Percentiles rank a stretch among this genome's conserved stretches.
Conservation (phyloP, 1,140 invertebrate genomes). For the Laupala kohalensis region DNA sequence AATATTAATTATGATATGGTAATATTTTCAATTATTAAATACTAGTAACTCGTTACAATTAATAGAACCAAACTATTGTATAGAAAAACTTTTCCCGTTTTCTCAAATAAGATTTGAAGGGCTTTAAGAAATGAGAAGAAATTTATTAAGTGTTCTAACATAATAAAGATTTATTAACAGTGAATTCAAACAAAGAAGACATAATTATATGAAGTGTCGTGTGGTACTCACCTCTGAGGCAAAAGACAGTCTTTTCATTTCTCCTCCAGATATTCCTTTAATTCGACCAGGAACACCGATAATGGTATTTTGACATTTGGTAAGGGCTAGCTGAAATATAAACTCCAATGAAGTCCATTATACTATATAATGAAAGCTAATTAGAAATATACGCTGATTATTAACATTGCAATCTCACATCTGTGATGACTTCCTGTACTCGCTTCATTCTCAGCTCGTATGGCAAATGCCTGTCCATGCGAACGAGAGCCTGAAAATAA, state of each 20-base stretch:
- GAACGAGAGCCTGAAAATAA: slow-evolving; percentile 59
- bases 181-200: too few species aligned
- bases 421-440: slow-evolving; percentile 80
- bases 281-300: slow-evolving; percentile 74
- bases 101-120: too few species aligned
- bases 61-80: too few species aligned
- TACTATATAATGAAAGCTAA: background rate
- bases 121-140: too few species aligned
- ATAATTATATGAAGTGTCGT: too few species aligned
- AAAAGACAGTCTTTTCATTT: slow-evolving; percentile 89
- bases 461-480: slow-evolving; percentile 76
- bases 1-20: too few species aligned
- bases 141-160: too few species aligned
- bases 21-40: too few species aligned
- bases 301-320: slow-evolving; percentile 73
- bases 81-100: too few species aligned
- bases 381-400: background rate
- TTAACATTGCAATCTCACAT: slow-evolving; percentile 38
- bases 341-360: background rate
- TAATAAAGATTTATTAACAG: too few species aligned
- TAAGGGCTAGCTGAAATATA: slow-evolving; percentile 54
- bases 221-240: slow-evolving; percentile 80
- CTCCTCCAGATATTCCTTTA: slow-evolving; percentile 91
- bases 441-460: slow-evolving; percentile 60
- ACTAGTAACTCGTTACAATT: too few species aligned